phyloP scores from a whole-genome alignment of 2,113 vertebrate species.

The Propithecus coquereli region DNA sequence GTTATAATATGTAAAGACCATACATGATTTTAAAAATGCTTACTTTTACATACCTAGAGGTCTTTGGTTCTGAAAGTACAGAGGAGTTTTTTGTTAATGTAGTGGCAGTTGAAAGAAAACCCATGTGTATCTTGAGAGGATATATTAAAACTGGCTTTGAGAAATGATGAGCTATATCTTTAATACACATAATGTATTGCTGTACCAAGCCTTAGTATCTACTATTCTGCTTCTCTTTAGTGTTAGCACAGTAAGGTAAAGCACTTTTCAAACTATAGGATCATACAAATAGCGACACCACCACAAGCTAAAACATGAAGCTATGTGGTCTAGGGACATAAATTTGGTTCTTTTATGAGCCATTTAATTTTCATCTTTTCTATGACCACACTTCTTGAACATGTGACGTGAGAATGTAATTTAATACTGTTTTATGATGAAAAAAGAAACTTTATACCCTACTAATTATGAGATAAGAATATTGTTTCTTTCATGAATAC shows the following conservation, averaged over 20 bases:
- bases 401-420: constrained; percentile 27
- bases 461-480: neutral
- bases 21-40: neutral
- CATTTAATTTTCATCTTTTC: constrained; percentile 43
- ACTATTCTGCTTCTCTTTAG: neutral
- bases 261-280: neutral
- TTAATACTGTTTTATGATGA: constrained; percentile 6
- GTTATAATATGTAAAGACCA: neutral
- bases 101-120: neutral
- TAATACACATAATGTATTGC: neutral
- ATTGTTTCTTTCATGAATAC: neutral
- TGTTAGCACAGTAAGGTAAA: neutral
- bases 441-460: neutral
- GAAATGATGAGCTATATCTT: neutral
- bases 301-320: neutral
- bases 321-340: neutral
- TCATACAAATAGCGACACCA: neutral
- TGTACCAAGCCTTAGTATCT: neutral
- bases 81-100: neutral
- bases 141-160: constrained; percentile 19
- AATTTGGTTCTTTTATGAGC: constrained; percentile 21
- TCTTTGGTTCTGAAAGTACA: neutral
- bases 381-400: neutral
- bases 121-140: neutral
- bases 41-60: neutral